These are phyloP conservation scores for Clytia hemisphaerica DNA, from an alignment of 30 jellyfish, hydroid and myxozoan genomes.

Conservation along the genomic window DNA sequence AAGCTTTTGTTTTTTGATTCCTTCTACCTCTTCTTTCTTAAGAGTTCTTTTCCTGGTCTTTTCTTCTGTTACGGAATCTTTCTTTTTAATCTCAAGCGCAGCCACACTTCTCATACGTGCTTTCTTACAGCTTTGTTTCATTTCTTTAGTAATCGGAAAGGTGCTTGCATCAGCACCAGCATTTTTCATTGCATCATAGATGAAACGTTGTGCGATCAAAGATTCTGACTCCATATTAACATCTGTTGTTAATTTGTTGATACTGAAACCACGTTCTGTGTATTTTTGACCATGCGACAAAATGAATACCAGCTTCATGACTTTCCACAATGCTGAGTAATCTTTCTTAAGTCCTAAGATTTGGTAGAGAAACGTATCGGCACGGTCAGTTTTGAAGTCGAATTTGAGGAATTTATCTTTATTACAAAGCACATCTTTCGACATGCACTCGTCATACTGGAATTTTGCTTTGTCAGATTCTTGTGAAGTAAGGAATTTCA, in stretches of 20 bases:
- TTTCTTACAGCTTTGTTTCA: not conserved
- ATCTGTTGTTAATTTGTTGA: not conserved
- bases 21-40: not conserved
- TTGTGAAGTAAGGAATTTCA: not conserved
- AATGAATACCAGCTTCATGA: slow-evolving; percentile 4
- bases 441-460: slow-evolving; percentile 9
- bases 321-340: slow-evolving; percentile 3
- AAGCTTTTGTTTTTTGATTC: slow-evolving; percentile 3
- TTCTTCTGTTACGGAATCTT: not conserved
- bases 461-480: not conserved
- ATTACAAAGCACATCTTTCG: not conserved
- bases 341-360: not conserved
- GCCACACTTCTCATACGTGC: not conserved
- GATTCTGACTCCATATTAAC: not conserved
- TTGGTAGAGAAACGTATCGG: not conserved
- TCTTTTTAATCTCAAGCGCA: not conserved
- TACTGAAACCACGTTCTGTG: slow-evolving; percentile 18
- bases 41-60: not conserved
- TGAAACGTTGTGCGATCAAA: slow-evolving; percentile 4
- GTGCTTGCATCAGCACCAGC: slow-evolving; percentile 7
- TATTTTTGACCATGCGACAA: slow-evolving; percentile 10
- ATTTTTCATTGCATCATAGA: not conserved
- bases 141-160: not conserved
- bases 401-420: not conserved
- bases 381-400: not conserved